Percentiles rank a stretch among this genome's conserved stretches.
Evolutionary conservation across 2,797 vertebrate species (phyloP).

Genomic region (Xerus rutilus): DNA sequence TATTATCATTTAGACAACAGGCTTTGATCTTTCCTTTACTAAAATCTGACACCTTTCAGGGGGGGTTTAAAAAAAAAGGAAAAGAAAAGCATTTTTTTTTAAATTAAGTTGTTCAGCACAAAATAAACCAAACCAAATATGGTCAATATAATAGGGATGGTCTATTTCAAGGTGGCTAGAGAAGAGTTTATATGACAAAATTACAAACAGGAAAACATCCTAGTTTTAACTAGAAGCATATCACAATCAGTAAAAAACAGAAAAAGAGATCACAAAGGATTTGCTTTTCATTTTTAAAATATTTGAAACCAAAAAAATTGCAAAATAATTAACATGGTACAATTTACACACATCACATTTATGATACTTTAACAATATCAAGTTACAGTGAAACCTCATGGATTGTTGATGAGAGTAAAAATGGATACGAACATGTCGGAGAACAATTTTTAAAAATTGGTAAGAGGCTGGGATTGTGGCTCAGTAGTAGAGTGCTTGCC

Average conservation of each 20-base stretch:
- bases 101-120: neutral
- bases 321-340: neutral
- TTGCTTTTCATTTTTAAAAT: neutral
- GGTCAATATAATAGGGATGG: neutral
- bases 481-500: too few species aligned
- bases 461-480: too few species aligned
- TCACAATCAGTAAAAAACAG: neutral
- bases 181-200: neutral
- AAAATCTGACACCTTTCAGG: neutral
- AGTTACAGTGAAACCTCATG: neutral
- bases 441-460: neutral
- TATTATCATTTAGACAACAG: neutral
- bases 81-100: neutral
- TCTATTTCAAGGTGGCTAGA: neutral
- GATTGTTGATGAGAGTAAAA: neutral
- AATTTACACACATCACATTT: neutral
- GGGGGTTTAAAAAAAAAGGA: neutral
- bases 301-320: neutral
- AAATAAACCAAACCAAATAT: neutral
- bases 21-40: neutral
- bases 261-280: neutral
- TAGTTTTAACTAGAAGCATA: neutral
- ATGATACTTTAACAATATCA: neutral
- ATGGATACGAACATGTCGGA: neutral
- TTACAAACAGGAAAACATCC: neutral